Base-by-base conservation (phyloP, 2,797 vertebrate genomes). In the Semaprochilodus insignis region DNA sequence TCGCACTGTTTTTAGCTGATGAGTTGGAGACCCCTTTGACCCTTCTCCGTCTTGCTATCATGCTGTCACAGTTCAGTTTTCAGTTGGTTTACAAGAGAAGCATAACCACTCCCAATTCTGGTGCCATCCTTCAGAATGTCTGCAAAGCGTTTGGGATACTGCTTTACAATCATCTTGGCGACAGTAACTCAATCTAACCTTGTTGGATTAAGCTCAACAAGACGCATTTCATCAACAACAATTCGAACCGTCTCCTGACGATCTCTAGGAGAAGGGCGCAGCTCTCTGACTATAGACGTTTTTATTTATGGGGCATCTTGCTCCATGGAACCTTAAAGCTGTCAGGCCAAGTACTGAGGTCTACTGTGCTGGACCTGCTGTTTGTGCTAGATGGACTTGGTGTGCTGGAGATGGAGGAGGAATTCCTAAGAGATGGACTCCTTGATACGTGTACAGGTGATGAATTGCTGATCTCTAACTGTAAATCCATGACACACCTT, bases 271-370 rank as follows among this genome's bases (percentile, higher is more conserved):
- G 23, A 3, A 44, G 81, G 66, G 17, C 55, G 15, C 31, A 52
- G 34, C 51, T 82, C 16, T 59, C 6, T 36, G n/a, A 55, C 14
- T 66, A 85, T 48, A 48, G 69, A 40, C n/a, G n/a, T 54, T 74
- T 44, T 48, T 40, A 81, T 73, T 44, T 67, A 23, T 27, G n/a
- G n/a, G 74, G 69, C 60, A 85, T 51, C 52, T 77, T 81, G 59
- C 36, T 65, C 52, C 70, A 85, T 17, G 36, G 36, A 10, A 78
- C 75, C n/a, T 81, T 16, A 34, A 78, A 81, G 31, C 27, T 44
- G 40, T 44, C 40, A 44, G 2, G 74, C 69, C 80, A 81, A 17
- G 54, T 67, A 66, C 69, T 14, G 6, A 71, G 21, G 19, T 77
- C 78, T 31, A 80, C 57, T 48, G 67, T 80, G 44, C 65, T 71